These are phyloP conservation scores for Capromys pilorides DNA, from an alignment of 2,797 vertebrate genomes.

Conservation along the genomic window DNA sequence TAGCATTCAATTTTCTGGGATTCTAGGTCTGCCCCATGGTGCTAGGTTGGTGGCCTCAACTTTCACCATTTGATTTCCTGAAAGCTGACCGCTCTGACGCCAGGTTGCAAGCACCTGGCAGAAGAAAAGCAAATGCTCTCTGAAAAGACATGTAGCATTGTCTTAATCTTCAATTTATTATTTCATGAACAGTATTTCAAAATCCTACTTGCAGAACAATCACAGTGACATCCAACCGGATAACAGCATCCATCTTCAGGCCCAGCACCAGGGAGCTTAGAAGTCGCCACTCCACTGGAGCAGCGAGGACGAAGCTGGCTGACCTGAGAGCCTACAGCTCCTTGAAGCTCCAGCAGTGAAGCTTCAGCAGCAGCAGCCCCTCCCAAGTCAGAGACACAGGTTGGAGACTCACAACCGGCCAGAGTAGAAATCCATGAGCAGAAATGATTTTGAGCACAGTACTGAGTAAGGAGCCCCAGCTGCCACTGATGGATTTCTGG, in stretches of 20 bases:
- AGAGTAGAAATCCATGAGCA: background rate
- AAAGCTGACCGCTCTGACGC: background rate
- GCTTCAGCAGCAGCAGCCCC: background rate
- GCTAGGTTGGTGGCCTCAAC: too few species aligned
- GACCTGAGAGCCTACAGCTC: background rate
- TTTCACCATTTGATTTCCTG: background rate
- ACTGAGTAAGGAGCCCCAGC: background rate
- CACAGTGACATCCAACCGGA: background rate
- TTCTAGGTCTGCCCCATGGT: rapidly evolving
- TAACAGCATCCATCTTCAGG: background rate
- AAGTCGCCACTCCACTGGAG: background rate
- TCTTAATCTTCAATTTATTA: background rate
- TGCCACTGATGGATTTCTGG: background rate
- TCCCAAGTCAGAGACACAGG: background rate
- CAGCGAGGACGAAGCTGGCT: background rate
- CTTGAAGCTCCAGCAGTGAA: background rate
- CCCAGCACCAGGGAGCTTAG: background rate
- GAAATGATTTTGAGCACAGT: background rate
- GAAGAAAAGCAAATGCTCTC: background rate
- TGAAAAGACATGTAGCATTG: background rate
- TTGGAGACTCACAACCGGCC: background rate
- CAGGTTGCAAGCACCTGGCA: background rate
- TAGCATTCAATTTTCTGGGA: background rate
- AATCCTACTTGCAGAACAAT: background rate
- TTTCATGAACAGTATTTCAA: background rate